phyloP scores from a whole-genome alignment of 1,140 invertebrate species.

The Colletes latitarsis region DNA sequence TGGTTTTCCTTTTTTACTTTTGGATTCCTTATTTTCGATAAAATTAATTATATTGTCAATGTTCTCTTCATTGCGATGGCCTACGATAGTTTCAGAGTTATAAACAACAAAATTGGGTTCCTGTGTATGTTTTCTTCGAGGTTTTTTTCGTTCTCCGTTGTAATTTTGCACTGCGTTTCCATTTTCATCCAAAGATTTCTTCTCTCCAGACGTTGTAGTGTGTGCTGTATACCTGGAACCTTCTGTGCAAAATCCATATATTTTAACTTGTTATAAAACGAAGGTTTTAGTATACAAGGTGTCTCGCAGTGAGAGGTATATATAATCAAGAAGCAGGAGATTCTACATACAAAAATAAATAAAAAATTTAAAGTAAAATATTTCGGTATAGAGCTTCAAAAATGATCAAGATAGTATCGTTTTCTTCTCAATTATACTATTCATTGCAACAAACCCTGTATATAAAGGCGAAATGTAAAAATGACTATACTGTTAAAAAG shows the following conservation, averaged over 20 bases:
- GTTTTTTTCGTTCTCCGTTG: constrained; percentile 79
- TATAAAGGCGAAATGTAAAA: not conserved
- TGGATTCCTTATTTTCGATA: constrained; percentile 80
- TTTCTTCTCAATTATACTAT: too few relatives aligned
- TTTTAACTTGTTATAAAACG: constrained; percentile 39
- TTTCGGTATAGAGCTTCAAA: too few relatives aligned
- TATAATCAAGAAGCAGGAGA: too few relatives aligned
- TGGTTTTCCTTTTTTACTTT: constrained; percentile 75
- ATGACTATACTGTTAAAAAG: not conserved
- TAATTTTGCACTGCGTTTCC: constrained; percentile 84
- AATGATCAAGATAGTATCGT: too few relatives aligned
- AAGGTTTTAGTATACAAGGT: not conserved
- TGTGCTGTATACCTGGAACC: constrained; percentile 72
- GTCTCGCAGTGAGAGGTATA: too few relatives aligned
- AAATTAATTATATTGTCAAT: constrained; percentile 81
- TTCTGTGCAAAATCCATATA: constrained; percentile 54
- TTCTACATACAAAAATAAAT: too few relatives aligned
- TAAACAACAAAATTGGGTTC: constrained; percentile 85
- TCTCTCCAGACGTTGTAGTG: constrained; percentile 71
- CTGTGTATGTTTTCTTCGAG: constrained; percentile 81
- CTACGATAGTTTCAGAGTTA: constrained; percentile 84
- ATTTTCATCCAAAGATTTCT: constrained; percentile 86
- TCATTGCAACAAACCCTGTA: not conserved
- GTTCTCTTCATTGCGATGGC: constrained; percentile 83
- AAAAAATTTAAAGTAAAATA: too few relatives aligned